phyloP scores from a whole-genome alignment of 2,797 vertebrate species.

The Harpagifer antarcticus region DNA sequence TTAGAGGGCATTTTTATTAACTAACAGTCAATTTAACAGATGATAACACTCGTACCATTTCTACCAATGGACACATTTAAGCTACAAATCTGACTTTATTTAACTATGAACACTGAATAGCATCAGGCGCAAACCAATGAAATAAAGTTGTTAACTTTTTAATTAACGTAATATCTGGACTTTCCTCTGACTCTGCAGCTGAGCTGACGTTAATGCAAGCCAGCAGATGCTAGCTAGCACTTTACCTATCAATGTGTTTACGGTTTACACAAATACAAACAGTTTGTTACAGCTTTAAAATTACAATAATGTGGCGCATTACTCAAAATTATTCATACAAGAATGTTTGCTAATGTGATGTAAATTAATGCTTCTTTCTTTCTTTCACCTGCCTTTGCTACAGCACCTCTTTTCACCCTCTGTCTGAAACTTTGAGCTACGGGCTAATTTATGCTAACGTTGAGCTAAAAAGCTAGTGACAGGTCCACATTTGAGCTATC shows the following conservation, averaged over 20 bases:
- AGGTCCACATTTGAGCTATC: no score
- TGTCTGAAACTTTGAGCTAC: no score
- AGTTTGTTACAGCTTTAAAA: fast-evolving
- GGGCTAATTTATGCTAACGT: no score
- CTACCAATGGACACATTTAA: background rate
- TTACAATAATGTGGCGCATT: fast-evolving
- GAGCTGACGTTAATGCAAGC: constrained; percentile 12
- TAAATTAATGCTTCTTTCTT: background rate
- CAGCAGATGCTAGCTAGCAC: constrained; percentile 8
- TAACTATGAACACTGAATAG: background rate
- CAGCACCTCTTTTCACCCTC: no score
- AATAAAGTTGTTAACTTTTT: no score
- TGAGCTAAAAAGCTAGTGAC: no score
- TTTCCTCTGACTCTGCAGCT: constrained; percentile 5
- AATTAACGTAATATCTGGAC: background rate
- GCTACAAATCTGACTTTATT: constrained; percentile 1
- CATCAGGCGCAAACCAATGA: background rate
- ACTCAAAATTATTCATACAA: no score
- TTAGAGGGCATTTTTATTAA: background rate
- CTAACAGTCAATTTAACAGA: background rate
- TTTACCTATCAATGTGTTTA: no score
- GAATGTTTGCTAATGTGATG: fast-evolving
- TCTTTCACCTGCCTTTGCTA: no score
- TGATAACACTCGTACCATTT: constrained; percentile 15
- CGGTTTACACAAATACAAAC: background rate